These are phyloP conservation scores for Brachypterus glaber DNA, from an alignment of 2,888 invertebrate species.

Conservation along the genomic window DNA sequence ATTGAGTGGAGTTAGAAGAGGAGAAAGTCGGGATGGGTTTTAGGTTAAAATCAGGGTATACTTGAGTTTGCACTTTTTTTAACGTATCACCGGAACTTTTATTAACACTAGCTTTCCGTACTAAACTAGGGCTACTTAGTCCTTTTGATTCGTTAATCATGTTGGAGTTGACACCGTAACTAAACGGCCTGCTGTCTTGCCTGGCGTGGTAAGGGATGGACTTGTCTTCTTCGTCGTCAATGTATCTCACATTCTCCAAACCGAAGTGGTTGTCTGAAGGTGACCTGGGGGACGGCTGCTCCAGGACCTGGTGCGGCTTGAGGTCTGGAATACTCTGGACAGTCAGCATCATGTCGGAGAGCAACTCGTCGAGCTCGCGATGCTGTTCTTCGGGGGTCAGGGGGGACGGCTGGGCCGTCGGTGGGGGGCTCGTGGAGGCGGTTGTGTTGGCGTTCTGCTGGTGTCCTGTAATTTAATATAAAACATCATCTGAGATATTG, in stretches of 20 bases:
- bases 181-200: constrained; percentile 80
- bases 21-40: constrained; percentile 32
- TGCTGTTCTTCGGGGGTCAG: constrained; percentile 46
- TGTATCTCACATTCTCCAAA: constrained; percentile 37
- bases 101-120: constrained; percentile 57
- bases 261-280: constrained; percentile 25
- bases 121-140: constrained; percentile 74
- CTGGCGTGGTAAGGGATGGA: constrained; percentile 87
- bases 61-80: constrained; percentile 39
- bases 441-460: constrained; percentile 41
- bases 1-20: constrained; percentile 29
- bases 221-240: constrained; percentile 42
- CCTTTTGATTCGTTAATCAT: constrained; percentile 44
- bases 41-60: constrained; percentile 30
- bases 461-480: constrained; percentile 33
- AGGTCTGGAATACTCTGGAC: constrained; percentile 71
- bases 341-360: constrained; percentile 79
- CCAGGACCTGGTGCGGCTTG: constrained; percentile 29
- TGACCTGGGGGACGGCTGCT: constrained; percentile 21
- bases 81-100: constrained; percentile 37
- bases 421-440: constrained; percentile 40
- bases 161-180: constrained; percentile 58
- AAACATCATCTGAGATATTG: too few species aligned
- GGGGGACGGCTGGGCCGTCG: constrained; percentile 40
- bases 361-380: constrained; percentile 72